Conservation (phyloP, 2,797 vertebrate species). For the Tachyglossus aculeatus region DNA sequence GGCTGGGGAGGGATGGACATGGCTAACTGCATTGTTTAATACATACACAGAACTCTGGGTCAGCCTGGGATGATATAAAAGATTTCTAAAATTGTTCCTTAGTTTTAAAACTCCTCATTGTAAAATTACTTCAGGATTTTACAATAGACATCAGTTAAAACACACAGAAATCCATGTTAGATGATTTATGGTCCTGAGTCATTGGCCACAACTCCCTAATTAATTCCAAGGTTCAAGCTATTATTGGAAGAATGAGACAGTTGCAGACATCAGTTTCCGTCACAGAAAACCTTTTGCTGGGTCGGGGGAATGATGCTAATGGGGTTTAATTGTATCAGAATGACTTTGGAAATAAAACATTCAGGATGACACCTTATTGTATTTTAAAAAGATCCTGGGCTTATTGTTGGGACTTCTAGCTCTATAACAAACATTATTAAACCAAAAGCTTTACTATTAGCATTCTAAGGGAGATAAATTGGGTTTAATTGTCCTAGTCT, state of each 20-base stretch:
- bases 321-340: no score
- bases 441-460: background rate
- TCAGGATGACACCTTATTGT: no score
- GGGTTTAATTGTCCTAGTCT: background rate
- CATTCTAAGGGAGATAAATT: background rate
- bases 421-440: background rate
- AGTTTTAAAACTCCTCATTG: background rate
- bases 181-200: background rate
- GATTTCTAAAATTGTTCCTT: background rate
- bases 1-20: no score
- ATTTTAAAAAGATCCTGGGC: no score
- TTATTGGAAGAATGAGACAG: background rate
- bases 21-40: no score
- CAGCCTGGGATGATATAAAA: no score
- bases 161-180: slow-evolving; percentile 19
- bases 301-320: no score
- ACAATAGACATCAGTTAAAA: background rate
- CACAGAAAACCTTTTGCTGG: background rate
- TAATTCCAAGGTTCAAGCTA: background rate
- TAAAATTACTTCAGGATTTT: slow-evolving; percentile 6
- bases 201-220: background rate
- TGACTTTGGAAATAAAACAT: no score
- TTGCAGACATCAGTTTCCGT: background rate
- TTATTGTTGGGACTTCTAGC: no score
- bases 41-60: no score